Percentiles rank a stretch among this genome's conserved stretches.
phyloP scores from a whole-genome alignment of 2,113 vertebrate species.

The Sinosuthora webbiana region DNA sequence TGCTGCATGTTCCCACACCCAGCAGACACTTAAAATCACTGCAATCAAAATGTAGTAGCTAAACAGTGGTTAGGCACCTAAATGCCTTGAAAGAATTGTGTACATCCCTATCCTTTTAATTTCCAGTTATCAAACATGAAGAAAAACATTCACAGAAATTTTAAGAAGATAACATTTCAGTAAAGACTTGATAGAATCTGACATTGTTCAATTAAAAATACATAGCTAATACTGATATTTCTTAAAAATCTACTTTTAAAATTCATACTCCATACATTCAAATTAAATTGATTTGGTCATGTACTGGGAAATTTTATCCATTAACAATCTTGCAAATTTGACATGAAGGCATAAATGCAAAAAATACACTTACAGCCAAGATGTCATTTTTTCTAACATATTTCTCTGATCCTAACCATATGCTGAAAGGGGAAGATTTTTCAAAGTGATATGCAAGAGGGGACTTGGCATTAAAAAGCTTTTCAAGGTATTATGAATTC shows the following conservation, averaged over 20 bases:
- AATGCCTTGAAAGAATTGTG: neutral
- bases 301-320: neutral
- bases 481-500: conserved; percentile 41
- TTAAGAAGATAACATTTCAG: neutral
- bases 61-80: neutral
- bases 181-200: neutral
- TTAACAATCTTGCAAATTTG: neutral
- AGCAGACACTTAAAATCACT: neutral
- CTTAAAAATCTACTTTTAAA: neutral
- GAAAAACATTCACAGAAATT: neutral
- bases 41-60: neutral
- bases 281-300: neutral
- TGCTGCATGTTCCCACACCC: neutral
- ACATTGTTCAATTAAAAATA: neutral
- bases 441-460: conserved; percentile 18
- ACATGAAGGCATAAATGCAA: neutral
- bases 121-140: neutral
- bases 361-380: neutral
- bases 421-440: conserved; percentile 30
- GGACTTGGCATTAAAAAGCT: conserved; percentile 9
- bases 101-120: neutral
- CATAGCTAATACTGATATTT: neutral
- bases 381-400: conserved; percentile 8
- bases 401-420: conserved; percentile 46
- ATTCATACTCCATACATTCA: neutral